Conservation (phyloP, 2,113 vertebrate genomes). For the Archocentrus centrarchus region DNA sequence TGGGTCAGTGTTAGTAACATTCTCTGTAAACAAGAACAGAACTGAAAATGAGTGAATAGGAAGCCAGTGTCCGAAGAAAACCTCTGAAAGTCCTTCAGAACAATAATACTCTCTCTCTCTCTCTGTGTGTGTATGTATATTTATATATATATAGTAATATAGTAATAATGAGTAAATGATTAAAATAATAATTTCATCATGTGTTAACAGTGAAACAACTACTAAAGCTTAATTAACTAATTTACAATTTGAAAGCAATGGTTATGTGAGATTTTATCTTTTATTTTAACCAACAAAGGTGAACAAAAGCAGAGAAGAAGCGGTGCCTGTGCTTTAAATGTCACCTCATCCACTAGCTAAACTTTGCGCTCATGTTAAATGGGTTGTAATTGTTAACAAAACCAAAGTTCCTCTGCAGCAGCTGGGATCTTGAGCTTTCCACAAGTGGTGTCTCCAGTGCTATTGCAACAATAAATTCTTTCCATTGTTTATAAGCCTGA, state of each 20-base stretch:
- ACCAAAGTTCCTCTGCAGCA: conserved; percentile 19
- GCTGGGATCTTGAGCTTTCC: conserved; percentile 20
- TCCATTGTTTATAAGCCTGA: conserved; percentile 48
- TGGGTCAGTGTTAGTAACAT: neutral
- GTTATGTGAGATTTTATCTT: neutral
- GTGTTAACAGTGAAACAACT: neutral
- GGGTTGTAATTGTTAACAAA: neutral
- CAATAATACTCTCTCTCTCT: no score
- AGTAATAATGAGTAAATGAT: no score
- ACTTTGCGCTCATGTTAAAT: neutral
- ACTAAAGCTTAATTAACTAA: neutral
- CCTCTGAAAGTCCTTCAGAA: no score
- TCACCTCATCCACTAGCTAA: neutral
- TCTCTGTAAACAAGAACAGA: neutral
- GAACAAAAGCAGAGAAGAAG: neutral
- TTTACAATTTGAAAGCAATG: neutral
- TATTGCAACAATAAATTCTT: conserved; percentile 35
- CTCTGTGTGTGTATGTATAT: no score
- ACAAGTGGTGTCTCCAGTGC: neutral
- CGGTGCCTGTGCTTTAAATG: neutral
- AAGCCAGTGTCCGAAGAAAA: no score
- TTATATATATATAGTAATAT: no score
- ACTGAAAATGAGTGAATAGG: neutral
- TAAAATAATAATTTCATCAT: neutral
- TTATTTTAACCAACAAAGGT: neutral